A percentile compares a stretch with the other conserved stretches of the same genome.
Evolutionary conservation across 2,113 vertebrate genomes (phyloP).

Genomic region (Psophia crepitans): DNA sequence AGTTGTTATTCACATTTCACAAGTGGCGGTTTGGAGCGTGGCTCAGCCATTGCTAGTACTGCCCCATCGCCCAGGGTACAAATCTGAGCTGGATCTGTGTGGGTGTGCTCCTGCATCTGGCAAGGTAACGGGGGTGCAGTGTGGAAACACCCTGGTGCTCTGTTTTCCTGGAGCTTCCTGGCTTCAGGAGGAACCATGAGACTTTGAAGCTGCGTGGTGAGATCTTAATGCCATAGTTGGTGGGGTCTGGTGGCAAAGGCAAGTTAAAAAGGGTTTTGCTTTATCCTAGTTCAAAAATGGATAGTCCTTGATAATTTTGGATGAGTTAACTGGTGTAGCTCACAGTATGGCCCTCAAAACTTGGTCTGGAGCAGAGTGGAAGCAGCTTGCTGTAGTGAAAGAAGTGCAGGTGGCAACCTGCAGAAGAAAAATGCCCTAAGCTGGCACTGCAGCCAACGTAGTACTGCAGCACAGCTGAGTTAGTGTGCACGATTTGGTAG

Average conservation of each 20-base stretch:
- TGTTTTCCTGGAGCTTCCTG: neutral
- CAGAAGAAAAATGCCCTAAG: accelerated
- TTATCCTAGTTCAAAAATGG: neutral
- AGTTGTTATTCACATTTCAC: accelerated
- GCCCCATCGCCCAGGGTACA: neutral
- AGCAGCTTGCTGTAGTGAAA: neutral
- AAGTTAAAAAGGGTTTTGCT: neutral
- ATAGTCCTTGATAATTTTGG: neutral
- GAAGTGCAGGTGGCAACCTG: neutral
- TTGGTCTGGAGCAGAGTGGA: neutral
- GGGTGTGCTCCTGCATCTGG: accelerated
- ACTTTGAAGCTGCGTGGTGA: neutral
- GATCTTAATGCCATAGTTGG: accelerated
- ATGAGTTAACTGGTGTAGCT: neutral
- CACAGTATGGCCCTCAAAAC: neutral
- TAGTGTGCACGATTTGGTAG: neutral
- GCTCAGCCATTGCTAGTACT: accelerated
- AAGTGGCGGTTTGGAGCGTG: accelerated
- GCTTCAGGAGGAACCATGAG: neutral
- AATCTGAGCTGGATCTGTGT: neutral
- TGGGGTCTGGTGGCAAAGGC: neutral
- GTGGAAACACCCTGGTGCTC: neutral
- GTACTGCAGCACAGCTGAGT: neutral
- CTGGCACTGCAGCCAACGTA: accelerated
- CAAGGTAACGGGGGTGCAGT: accelerated